Evolutionary conservation across 1,140 invertebrate species (phyloP).

Genomic region (Nylanderia fulva): DNA sequence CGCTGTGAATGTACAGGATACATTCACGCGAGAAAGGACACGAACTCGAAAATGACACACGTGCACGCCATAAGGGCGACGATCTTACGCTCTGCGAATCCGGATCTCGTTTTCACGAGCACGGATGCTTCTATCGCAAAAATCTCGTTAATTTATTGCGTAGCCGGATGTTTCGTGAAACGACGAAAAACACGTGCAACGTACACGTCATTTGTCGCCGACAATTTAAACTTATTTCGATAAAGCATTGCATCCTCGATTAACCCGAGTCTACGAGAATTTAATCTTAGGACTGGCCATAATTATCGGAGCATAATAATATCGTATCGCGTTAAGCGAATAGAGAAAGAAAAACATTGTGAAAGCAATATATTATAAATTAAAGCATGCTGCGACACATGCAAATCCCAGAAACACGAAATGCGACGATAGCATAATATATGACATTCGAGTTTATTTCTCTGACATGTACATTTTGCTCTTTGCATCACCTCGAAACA

Average conservation of each 20-base stretch:
- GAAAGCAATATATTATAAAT: not conserved
- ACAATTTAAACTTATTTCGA: not conserved
- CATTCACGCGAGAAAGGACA: not conserved
- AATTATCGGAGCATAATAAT: conserved; percentile 32
- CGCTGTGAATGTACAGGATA: not conserved
- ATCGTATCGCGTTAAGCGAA: not conserved
- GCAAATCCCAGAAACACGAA: conserved; percentile 10
- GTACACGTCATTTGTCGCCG: not conserved
- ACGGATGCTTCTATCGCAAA: not conserved
- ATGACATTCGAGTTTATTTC: conserved; percentile 41
- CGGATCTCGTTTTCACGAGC: conserved; percentile 35
- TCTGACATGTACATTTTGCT: not conserved
- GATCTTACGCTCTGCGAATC: conserved; percentile 59
- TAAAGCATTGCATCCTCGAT: conserved; percentile 15
- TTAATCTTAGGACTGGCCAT: conserved; percentile 15
- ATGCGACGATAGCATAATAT: conserved; percentile 1
- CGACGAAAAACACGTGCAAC: not conserved
- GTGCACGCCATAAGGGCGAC: conserved; percentile 58
- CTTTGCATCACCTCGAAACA: not conserved
- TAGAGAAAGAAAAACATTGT: not conserved
- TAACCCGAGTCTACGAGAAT: conserved; percentile 27
- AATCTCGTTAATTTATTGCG: not conserved
- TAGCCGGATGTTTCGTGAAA: not conserved
- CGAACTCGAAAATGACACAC: conserved; percentile 27
- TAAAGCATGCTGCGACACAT: not conserved